Evolutionary conservation across 2,113 vertebrate genomes (phyloP).

Genomic region (Sinosuthora webbiana): DNA sequence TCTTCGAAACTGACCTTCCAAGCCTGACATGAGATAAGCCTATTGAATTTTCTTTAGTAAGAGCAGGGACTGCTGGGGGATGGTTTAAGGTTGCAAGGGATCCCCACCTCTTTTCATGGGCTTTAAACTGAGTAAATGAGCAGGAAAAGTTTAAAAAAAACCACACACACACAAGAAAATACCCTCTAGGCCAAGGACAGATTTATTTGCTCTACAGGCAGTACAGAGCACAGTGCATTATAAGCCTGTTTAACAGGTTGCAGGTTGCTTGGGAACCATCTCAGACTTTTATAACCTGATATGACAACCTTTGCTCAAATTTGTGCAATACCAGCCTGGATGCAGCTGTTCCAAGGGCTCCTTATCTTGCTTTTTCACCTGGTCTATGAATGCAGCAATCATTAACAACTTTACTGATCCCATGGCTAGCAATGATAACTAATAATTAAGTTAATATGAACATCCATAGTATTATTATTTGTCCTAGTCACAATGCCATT

Average conservation of each 20-base stretch:
- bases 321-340: background rate
- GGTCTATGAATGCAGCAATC: background rate
- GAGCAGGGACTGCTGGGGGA: background rate
- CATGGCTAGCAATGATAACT: background rate
- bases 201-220: background rate
- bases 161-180: no score
- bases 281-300: background rate
- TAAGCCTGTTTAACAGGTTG: conserved; percentile 12
- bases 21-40: background rate
- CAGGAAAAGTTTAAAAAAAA: background rate
- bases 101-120: background rate
- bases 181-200: background rate
- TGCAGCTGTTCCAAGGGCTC: background rate
- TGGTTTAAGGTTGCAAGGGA: background rate
- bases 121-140: background rate
- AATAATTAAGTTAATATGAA: conserved; percentile 7
- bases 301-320: background rate
- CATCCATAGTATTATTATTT: background rate
- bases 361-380: conserved; percentile 44
- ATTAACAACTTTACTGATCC: background rate
- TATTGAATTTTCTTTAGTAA: background rate
- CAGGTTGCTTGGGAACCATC: conserved; percentile 1
- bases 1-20: background rate
- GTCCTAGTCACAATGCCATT: background rate
- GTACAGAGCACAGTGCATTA: background rate